These are phyloP conservation scores for Sphyrna mokarran DNA, from an alignment of 2,113 vertebrate species.

Conservation along the genomic window DNA sequence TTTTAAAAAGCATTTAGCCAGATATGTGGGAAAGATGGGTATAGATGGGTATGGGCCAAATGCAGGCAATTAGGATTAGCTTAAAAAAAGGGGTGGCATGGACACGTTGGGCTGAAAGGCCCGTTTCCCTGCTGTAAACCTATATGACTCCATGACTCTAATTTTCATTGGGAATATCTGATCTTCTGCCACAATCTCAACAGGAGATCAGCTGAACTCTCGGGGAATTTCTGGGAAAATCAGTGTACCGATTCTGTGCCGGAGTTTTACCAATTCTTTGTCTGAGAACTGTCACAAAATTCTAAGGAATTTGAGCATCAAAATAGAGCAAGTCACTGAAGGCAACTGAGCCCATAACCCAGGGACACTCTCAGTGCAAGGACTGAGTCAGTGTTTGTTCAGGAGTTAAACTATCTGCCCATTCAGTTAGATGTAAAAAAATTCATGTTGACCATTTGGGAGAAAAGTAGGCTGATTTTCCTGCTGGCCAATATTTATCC, in stretches of 20 bases:
- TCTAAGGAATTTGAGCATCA: not conserved
- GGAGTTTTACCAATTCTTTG: not conserved
- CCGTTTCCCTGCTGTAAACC: too few species aligned
- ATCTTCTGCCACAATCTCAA: not conserved
- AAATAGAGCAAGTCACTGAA: not conserved
- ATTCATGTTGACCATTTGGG: not conserved
- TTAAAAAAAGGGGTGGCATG: too few species aligned
- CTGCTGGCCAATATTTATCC: not conserved
- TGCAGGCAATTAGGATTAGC: too few species aligned
- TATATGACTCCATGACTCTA: too few species aligned
- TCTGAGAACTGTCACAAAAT: not conserved
- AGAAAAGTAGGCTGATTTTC: not conserved
- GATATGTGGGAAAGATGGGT: too few species aligned
- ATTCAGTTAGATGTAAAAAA: not conserved
- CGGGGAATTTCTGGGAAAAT: not conserved
- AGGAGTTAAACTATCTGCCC: not conserved
- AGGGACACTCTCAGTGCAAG: not conserved
- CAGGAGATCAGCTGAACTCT: not conserved
- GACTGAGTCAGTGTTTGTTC: not conserved
- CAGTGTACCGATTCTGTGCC: not conserved
- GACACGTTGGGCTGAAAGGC: too few species aligned
- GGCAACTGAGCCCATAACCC: not conserved
- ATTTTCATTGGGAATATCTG: not conserved
- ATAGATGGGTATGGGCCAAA: too few species aligned
- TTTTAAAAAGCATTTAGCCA: too few species aligned